These are phyloP conservation scores for Periphyllus acericola DNA, from an alignment of 2,888 invertebrate species.

Conservation along the genomic window DNA sequence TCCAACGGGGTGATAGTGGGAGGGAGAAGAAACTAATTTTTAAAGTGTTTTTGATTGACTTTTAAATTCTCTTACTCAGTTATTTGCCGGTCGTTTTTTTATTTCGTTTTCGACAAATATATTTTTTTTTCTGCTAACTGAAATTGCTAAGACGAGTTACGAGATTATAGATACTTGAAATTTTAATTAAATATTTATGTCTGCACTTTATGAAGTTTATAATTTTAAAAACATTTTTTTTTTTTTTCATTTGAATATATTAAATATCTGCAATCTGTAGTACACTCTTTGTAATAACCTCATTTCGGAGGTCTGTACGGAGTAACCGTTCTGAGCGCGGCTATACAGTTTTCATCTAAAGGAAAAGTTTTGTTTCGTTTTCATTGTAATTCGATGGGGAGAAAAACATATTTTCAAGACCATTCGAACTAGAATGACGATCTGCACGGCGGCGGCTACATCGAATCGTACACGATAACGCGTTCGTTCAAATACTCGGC, in stretches of 20 bases:
- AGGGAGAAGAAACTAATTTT: neutral
- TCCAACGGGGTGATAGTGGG: no score
- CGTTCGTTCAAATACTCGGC: no score
- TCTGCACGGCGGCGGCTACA: no score
- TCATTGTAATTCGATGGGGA: neutral
- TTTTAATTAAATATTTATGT: neutral
- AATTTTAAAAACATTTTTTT: neutral
- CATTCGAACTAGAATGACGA: neutral
- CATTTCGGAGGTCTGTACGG: neutral
- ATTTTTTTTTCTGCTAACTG: neutral
- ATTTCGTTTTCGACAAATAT: neutral
- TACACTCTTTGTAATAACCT: neutral
- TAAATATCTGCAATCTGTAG: neutral
- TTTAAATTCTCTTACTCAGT: neutral
- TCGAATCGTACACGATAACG: neutral
- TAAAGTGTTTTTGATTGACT: conserved; percentile 10
- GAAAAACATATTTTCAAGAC: neutral
- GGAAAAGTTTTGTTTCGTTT: neutral
- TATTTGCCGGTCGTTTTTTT: neutral
- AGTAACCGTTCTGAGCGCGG: neutral
- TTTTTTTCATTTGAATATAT: no score
- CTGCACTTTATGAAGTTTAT: neutral
- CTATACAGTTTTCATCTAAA: neutral
- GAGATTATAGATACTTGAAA: neutral
- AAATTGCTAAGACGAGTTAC: neutral